A percentile compares a stretch with the other conserved stretches of the same genome.
Conservation (phyloP, 2,797 vertebrate species). For the Pangasius macronema region DNA sequence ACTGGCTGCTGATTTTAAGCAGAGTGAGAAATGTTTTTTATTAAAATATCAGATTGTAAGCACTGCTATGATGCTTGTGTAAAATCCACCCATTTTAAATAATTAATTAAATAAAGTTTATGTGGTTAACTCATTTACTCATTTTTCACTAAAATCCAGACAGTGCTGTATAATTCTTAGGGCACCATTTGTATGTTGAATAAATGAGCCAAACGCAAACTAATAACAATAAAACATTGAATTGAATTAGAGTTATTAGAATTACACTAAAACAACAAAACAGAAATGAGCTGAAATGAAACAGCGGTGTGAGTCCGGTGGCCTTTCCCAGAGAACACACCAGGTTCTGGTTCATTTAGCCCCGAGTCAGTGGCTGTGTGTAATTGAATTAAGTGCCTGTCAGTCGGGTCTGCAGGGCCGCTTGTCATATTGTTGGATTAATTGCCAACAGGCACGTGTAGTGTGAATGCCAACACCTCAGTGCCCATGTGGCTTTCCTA, state of each 20-base stretch:
- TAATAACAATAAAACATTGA: not conserved
- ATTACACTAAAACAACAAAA: not conserved
- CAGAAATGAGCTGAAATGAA: constrained; percentile 6
- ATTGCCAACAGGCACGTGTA: constrained; percentile 33
- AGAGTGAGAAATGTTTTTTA: not conserved
- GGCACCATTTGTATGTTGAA: not conserved
- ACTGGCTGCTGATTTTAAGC: not conserved
- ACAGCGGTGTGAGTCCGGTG: not conserved
- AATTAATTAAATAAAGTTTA: not conserved
- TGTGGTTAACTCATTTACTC: not conserved
- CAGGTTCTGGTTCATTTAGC: constrained; percentile 57
- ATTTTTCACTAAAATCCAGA: not conserved
- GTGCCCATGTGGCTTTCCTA: constrained; percentile 15
- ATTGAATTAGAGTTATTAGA: not conserved
- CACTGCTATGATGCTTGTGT: not conserved
- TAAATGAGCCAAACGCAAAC: not conserved
- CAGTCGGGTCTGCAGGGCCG: constrained; percentile 40
- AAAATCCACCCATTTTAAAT: not conserved
- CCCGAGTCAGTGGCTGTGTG: constrained; percentile 52
- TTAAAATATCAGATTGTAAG: not conserved
- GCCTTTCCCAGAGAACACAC: constrained; percentile 21
- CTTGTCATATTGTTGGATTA: constrained; percentile 45
- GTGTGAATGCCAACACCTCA: constrained; percentile 15
- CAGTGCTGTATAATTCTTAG: not conserved
- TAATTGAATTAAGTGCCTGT: constrained; percentile 60